Base-by-base conservation (phyloP, 2,797 vertebrate species). In the Alauda arvensis region DNA sequence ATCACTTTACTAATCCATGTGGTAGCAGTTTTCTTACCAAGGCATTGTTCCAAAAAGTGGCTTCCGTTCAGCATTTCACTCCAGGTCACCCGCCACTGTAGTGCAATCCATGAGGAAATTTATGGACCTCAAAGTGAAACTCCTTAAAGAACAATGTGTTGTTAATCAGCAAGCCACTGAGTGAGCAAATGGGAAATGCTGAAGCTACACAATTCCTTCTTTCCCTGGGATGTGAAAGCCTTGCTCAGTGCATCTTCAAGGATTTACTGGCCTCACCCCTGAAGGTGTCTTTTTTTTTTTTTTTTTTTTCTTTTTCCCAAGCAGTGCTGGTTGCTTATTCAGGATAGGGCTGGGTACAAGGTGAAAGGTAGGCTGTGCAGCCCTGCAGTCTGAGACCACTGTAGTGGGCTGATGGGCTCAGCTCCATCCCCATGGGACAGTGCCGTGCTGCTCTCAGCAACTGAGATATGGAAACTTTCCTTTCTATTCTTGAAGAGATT, bases 111-210 rank as follows among this genome's bases (percentile, higher is more conserved):
- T 55, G 48, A 70, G 60, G 63, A 86, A 74, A 91, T 93, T 91
- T 94, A 93, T 69, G 78, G 48, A 88, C 56, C 59, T 85, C 74
- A 49, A 31, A 85, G 84, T 56, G 69, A 45, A 66, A 56, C n/a
- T 83, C 29, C 51, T 84, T 80, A 88, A 85, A 88, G 78, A 77
- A 10, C 33, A 51, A 33, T 18, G 56, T 53, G 29, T 11, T 90
- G 25, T 77, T 93, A 91, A 90, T 91, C 74, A 77, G 33, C 4
- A 14, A 85, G 26, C 12, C 63, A 80, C 72, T 77, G 70, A 75
- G 62, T 42, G 67, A 92, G 74, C 66, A 88, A 85, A 68, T 49
- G 17, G 29, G 40, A 90, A 92, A 77, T 69, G 74, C 92, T 94
- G 82, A 92, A 72, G 33, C 33, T 66, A 52, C 66, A 48, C 43